These are phyloP conservation scores for Heliconius hermathena DNA, from an alignment of 1,140 invertebrate genomes.

Conservation along the genomic window DNA sequence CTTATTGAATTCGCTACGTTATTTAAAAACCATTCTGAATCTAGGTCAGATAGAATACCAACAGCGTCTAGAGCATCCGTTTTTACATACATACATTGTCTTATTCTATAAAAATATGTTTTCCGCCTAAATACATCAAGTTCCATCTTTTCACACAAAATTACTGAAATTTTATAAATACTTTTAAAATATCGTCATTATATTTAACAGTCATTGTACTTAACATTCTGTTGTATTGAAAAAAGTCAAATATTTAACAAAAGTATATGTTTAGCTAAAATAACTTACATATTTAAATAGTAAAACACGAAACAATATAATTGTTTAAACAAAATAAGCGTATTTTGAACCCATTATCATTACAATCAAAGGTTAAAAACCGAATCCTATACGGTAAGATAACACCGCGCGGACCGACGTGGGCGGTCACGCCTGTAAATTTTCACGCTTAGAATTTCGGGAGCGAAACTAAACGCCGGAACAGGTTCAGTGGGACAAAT, in stretches of 20 bases:
- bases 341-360: conserved; percentile 17
- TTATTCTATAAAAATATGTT: neutral
- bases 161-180: too few species aligned
- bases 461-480: conserved; percentile 27
- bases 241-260: too few species aligned
- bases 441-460: conserved; percentile 40
- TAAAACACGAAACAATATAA: neutral
- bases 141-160: too few species aligned
- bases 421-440: conserved; percentile 35
- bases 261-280: neutral
- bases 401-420: conserved; percentile 23
- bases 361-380: conserved; percentile 1
- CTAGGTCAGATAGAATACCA: conserved; percentile 32
- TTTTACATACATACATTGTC: neutral
- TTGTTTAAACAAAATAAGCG: neutral
- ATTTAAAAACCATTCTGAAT: conserved; percentile 40
- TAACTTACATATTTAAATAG: neutral
- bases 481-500: conserved; percentile 40
- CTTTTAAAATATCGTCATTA: too few species aligned
- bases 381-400: conserved; percentile 34
- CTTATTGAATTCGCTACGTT: conserved; percentile 43
- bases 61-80: conserved; percentile 6
- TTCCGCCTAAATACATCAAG: neutral
- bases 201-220: too few species aligned
- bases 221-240: too few species aligned